These are phyloP conservation scores for Hirtodrosophila confusa DNA, from an alignment of 2,888 invertebrate genomes.

Conservation along the genomic window DNA sequence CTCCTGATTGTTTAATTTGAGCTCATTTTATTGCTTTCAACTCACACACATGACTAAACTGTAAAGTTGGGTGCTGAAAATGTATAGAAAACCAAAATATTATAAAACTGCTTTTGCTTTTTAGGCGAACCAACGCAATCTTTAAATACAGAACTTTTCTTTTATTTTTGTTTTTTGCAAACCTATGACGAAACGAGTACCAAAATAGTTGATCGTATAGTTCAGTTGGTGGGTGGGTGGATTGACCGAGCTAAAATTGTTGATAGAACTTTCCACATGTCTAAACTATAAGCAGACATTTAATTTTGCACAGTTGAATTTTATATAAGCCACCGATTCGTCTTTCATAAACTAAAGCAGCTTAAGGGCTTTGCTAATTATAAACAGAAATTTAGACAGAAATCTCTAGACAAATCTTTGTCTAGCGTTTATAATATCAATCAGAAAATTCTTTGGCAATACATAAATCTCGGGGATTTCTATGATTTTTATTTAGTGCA, in stretches of 20 bases:
- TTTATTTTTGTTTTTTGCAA: conserved; percentile 28
- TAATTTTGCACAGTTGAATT: neutral
- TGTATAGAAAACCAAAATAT: conserved; percentile 32
- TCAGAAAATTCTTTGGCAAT: too few species aligned
- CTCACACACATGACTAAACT: conserved; percentile 5
- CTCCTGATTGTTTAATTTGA: conserved; percentile 37
- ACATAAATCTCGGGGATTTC: too few species aligned
- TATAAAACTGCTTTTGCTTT: conserved; percentile 38
- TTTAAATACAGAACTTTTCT: conserved; percentile 21
- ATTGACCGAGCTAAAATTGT: neutral
- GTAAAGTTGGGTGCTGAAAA: conserved; percentile 18
- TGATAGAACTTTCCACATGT: neutral
- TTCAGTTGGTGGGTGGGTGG: conserved; percentile 18
- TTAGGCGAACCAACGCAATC: conserved; percentile 21
- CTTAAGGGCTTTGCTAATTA: too few species aligned
- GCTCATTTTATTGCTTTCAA: conserved; percentile 44
- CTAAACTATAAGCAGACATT: neutral
- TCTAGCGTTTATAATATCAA: too few species aligned
- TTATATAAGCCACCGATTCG: too few species aligned
- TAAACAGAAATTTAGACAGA: too few species aligned
- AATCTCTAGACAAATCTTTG: too few species aligned
- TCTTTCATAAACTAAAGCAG: too few species aligned
- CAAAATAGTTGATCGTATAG: conserved; percentile 51
- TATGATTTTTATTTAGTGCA: too few species aligned
- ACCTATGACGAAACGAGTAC: conserved; percentile 64